Base-by-base conservation (phyloP, 2,888 invertebrate species). In the Drosophila merina region DNA sequence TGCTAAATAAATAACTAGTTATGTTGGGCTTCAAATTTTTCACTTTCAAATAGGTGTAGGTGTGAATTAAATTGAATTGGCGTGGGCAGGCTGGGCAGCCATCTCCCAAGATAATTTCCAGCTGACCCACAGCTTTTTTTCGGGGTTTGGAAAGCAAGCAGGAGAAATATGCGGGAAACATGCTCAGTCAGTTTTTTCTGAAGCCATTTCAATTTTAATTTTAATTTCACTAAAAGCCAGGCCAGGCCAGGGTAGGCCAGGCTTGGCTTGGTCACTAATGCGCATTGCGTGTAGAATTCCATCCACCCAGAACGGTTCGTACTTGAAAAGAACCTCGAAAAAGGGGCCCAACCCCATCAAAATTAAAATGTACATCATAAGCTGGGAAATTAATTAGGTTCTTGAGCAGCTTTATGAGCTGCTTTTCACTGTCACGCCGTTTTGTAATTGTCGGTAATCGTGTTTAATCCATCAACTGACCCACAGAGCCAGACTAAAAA, bases 221-320 rank as follows among this genome's bases (percentile, higher is more conserved):
- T 85, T 81, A 85, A 81, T 81, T 81, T 82, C 64, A 70, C 76
- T 81, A 81, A 81, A 77, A 81, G 81, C 77, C 59, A 68, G 63
- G 28, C 28, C 28, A n/a, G 5, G 36, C n/a, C n/a, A 28, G 28
- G 5, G 28, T 56, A 57, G 77, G 64, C 75, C 73, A 67, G 85
- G 81, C 78, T 47, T 40, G 47, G 63, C 68, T 28, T 64, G 45
- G 26, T 30, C 59, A 25, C 74, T 78, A 78, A 78, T 68, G 69
- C 64, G 63, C 40, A 50, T 81, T 79, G 80, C 80, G 80, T 81
- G 80, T 77, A 64, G 49, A 30, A 68, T 77, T 33, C 48, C 52
- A 42, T 28, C 50, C 71, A 75, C 58, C 63, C 66, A 54, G 70
- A 73, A 47, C 38, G 57, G 70, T 66, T 44, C 33, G 57, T 54